phyloP scores from a whole-genome alignment of 2,888 invertebrate genomes.

The Drosophila acutilabella region DNA sequence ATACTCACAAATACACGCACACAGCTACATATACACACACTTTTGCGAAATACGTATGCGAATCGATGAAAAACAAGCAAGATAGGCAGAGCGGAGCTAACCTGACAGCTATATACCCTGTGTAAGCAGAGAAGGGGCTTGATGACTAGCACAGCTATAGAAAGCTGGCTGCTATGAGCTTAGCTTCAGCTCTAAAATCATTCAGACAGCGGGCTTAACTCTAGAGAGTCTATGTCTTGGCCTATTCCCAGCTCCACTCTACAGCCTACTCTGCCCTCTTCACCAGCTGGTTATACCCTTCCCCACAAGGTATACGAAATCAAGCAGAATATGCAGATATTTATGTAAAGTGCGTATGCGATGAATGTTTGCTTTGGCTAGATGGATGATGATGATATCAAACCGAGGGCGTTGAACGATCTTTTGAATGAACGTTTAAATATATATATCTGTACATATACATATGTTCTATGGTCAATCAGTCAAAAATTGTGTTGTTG shows the following conservation, averaged over 20 bases:
- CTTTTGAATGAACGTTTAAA: conserved; percentile 45
- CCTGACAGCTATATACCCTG: no score
- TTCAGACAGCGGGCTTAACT: no score
- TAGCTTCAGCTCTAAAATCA: no score
- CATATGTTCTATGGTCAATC: conserved; percentile 47
- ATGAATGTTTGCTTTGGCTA: conserved; percentile 9
- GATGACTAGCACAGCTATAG: no score
- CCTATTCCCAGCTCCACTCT: no score
- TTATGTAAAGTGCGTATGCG: conserved; percentile 66
- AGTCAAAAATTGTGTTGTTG: conserved; percentile 39
- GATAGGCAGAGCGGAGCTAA: no score
- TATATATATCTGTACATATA: neutral
- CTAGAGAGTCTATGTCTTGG: no score
- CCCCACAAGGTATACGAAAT: neutral
- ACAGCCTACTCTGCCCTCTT: no score
- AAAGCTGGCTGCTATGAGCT: no score
- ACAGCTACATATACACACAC: neutral
- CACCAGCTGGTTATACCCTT: neutral
- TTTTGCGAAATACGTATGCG: conserved; percentile 28
- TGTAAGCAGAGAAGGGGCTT: no score
- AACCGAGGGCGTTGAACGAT: conserved; percentile 71
- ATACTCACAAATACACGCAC: neutral
- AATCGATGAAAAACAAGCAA: conserved; percentile 20
- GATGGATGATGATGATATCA: conserved; percentile 44
- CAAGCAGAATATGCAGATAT: conserved; percentile 45